Base-by-base conservation (phyloP, 2,888 invertebrate species). In the Creontiades dilutus region DNA sequence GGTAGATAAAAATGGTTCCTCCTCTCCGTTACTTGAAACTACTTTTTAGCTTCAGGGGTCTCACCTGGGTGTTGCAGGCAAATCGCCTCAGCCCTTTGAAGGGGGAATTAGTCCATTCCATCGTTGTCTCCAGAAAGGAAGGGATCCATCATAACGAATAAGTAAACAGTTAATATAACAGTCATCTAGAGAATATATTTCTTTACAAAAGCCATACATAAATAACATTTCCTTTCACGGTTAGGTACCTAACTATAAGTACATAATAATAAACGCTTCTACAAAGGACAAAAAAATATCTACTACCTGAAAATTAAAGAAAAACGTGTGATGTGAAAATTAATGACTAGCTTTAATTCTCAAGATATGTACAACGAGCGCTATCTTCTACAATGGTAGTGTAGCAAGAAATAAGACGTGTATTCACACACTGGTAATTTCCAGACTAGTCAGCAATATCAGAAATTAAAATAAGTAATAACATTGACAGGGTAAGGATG, bases 111-210 rank as follows among this genome's bases (percentile, higher is more conserved):
- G n/a, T n/a, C n/a, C n/a, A n/a, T n/a, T n/a, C n/a, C n/a, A n/a
- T 37, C 3, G 37, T 37, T 37, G 3, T 1, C 52, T 52, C 52
- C 52, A 57, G 16, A 57, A 57, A 0, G 23, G 23, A 76, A 14
- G 12, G 47, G 5, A 16, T 81, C 13, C 2, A 37, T 46, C 7
- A 19, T 11, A n/a, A 37, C 37, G 28, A 46, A 80, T 46, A 46
- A 80, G 37, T 19, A 48, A 48, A 48, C 12, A 82, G n/a, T n/a
- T n/a, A 37, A 3, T 27, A 13, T 52, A 82, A 82, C 82, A 82
- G 52, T 82, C 82, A 82, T 82, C 82, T 82, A 82, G 52, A 82
- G 82, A 82, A 46, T 82, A 82, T 82, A 82, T 82, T 82, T 82
- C 82, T 27, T 82, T 82, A 82, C 48, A 82, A 82, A 82, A 82